These are phyloP conservation scores for Holacanthella duospinosa DNA, from an alignment of 2,888 invertebrate species.

Conservation along the genomic window DNA sequence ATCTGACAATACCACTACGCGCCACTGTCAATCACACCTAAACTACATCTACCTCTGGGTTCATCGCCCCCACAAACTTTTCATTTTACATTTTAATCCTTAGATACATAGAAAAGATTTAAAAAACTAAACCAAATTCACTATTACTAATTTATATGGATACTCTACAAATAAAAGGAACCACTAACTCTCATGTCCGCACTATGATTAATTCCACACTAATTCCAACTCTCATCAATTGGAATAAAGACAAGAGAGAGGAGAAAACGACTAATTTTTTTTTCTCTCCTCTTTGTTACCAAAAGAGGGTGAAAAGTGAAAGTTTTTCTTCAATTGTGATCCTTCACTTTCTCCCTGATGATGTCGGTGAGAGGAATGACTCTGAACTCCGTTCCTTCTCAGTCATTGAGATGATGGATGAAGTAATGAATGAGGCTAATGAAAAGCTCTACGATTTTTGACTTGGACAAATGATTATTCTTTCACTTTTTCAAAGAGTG, in stretches of 20 bases:
- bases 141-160: too few species aligned
- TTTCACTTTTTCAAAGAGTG: not conserved
- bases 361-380: not conserved
- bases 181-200: too few species aligned
- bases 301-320: not conserved
- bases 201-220: too few species aligned
- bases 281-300: not conserved
- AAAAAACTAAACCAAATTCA: too few species aligned
- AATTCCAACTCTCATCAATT: too few species aligned
- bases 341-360: not conserved
- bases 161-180: too few species aligned
- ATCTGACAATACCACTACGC: slow-evolving; percentile 36
- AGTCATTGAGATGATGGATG: slow-evolving; percentile 27
- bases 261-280: too few species aligned
- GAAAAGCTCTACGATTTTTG: slow-evolving; percentile 27
- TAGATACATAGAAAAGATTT: too few species aligned
- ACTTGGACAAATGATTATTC: slow-evolving; percentile 27
- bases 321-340: not conserved
- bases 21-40: slow-evolving; percentile 31
- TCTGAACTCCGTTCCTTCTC: slow-evolving; percentile 4
- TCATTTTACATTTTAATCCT: too few species aligned
- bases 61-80: too few species aligned
- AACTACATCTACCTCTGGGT: too few species aligned
- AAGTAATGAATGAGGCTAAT: slow-evolving; percentile 26
- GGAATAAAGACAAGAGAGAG: too few species aligned